Base-by-base conservation (phyloP, 2,113 vertebrate genomes). In the Carettochelys insculpta region DNA sequence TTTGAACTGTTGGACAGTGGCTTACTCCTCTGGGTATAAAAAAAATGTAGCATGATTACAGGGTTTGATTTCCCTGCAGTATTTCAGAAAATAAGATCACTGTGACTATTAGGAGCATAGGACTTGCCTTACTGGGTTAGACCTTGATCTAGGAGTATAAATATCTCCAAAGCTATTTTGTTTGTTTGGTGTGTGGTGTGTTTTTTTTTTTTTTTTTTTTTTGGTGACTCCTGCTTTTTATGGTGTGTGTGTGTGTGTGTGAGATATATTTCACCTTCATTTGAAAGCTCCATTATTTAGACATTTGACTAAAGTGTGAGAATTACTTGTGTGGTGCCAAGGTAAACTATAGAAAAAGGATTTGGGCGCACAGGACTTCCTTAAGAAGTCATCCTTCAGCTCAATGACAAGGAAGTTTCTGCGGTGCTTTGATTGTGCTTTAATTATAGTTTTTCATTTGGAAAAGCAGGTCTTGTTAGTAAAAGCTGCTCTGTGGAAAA, bases 381-480 rank as follows among this genome's bases (percentile, higher is more conserved):
- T 93, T 92, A 94, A 16, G 76, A 89, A 92, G 87, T 94, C 89
- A 50, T 81, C 92, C 92, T 95, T 96, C 94, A 95, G 93, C 94
- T 95, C 2, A 4, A 87, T 95, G 95, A 92, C 95, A 93, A 92
- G 2, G 5, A 97, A 87, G 94, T 93, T 95, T 95, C 95, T 94
- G 88, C 83, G 95, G 93, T 0, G 0, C 93, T 95, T 84, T 92
- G 95, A 84, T 93, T 95, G 94, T 92, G 85, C 94, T 97, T 94
- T 95, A 95, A 97, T 97, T 96, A 94, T 1, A 65, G 71, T 87
- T 93, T 68, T 11, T 38, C 2, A 89, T 41, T 92, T 93, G 96
- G 93, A 94, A 95, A 96, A 92, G 95, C 93, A 94, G 92, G 94
- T 93, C 92, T 95, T 92, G 83, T 94, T 95, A 92, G 93, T 86